These are phyloP conservation scores for Salarias fasciatus DNA, from an alignment of 2,797 vertebrate species.

Conservation along the genomic window DNA sequence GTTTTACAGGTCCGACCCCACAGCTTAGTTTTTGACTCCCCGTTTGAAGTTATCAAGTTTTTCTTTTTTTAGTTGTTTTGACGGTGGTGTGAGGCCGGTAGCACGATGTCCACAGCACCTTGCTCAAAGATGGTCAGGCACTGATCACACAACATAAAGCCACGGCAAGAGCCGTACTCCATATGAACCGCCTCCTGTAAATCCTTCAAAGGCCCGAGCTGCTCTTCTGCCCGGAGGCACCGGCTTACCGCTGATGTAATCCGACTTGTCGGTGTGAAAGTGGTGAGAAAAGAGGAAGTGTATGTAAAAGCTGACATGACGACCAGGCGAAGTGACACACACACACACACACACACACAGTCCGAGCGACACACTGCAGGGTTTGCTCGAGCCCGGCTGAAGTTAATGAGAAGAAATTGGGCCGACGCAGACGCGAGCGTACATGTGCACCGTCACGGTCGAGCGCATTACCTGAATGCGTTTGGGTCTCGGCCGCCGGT, in stretches of 20 bases:
- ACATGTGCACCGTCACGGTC: slow-evolving; percentile 20
- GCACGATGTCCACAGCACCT: no score
- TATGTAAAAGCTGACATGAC: neutral
- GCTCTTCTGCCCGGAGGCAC: slow-evolving; percentile 23
- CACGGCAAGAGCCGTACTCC: no score
- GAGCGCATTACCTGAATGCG: slow-evolving; percentile 38
- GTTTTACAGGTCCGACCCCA: no score
- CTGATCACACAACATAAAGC: no score
- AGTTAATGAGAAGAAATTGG: slow-evolving; percentile 46
- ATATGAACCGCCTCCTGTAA: slow-evolving; percentile 64
- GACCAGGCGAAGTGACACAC: slow-evolving; percentile 18
- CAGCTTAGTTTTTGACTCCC: no score
- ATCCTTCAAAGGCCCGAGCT: slow-evolving; percentile 34
- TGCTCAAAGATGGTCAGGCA: no score
- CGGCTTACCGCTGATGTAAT: slow-evolving; percentile 53
- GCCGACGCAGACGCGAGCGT: slow-evolving; percentile 16
- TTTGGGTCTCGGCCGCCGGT: slow-evolving; percentile 20
- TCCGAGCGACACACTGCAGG: slow-evolving; percentile 7
- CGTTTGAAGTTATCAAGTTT: no score
- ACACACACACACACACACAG: slow-evolving; percentile 5
- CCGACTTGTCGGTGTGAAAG: slow-evolving; percentile 46
- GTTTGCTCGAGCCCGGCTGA: slow-evolving; percentile 40
- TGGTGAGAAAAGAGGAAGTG: slow-evolving; percentile 36
- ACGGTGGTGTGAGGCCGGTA: no score
- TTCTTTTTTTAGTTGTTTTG: no score